Conservation (phyloP, 2,888 invertebrate genomes). For the Heliconius erato region DNA sequence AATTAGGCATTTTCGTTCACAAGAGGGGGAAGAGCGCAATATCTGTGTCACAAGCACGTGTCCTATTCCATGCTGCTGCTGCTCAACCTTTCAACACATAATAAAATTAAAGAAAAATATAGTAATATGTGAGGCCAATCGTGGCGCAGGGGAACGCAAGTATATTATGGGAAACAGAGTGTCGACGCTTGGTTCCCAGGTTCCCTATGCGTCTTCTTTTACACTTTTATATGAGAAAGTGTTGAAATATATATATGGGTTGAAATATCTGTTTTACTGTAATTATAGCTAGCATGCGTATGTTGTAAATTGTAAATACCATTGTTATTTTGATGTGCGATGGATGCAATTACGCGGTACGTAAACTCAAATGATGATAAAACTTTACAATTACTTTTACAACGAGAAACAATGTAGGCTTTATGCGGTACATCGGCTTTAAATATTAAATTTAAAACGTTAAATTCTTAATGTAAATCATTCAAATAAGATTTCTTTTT, state of each 20-base stretch:
- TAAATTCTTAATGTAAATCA: not conserved
- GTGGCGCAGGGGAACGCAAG: no score
- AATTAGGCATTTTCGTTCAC: not conserved
- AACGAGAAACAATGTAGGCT: constrained; percentile 19
- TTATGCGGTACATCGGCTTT: not conserved
- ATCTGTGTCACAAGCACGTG: not conserved
- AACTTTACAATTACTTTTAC: constrained; percentile 25
- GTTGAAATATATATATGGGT: not conserved
- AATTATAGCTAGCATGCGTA: not conserved
- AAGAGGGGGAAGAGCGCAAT: not conserved
- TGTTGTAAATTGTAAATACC: constrained; percentile 5
- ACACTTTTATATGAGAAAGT: no score
- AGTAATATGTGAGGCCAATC: not conserved
- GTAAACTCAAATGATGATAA: constrained; percentile 19
- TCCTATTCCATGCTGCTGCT: not conserved
- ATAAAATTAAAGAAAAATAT: not conserved
- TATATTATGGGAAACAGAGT: not conserved
- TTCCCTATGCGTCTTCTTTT: no score
- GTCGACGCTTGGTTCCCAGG: not conserved
- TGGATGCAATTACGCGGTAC: constrained; percentile 26
- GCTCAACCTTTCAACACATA: not conserved
- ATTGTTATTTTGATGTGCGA: constrained; percentile 18
- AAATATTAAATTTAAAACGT: not conserved
- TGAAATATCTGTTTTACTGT: not conserved
- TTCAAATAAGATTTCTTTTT: not conserved